Evolutionary conservation across 2,113 vertebrate genomes (phyloP).

Genomic region (Actenoides lindsayi): DNA sequence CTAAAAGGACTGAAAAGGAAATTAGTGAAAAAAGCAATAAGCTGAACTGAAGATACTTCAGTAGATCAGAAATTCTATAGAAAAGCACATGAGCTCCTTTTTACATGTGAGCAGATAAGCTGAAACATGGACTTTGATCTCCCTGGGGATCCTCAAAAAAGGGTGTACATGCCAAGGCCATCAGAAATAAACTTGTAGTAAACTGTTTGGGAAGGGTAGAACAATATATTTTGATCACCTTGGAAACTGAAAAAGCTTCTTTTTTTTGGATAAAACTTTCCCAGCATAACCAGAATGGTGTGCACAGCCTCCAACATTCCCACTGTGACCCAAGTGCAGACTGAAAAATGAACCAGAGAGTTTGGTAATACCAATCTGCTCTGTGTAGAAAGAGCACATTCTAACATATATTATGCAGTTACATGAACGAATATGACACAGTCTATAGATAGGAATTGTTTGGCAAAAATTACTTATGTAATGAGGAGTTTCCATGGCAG

Average conservation of each 20-base stretch:
- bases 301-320: background rate
- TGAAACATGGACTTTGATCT: background rate
- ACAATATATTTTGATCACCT: background rate
- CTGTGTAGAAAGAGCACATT: background rate
- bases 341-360: background rate
- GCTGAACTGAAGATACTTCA: background rate
- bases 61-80: background rate
- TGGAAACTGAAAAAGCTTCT: background rate
- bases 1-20: background rate
- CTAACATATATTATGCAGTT: background rate
- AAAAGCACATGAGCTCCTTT: background rate
- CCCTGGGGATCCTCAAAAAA: background rate
- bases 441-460: background rate
- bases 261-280: background rate
- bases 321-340: background rate
- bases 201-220: background rate
- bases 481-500: background rate
- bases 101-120: background rate
- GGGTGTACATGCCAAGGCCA: background rate
- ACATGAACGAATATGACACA: background rate
- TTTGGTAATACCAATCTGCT: background rate
- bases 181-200: background rate
- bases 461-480: background rate
- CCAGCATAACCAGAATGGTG: background rate
- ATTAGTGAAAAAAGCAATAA: background rate